phyloP scores from a whole-genome alignment of 2,113 vertebrate genomes.

The Sterna hirundo region DNA sequence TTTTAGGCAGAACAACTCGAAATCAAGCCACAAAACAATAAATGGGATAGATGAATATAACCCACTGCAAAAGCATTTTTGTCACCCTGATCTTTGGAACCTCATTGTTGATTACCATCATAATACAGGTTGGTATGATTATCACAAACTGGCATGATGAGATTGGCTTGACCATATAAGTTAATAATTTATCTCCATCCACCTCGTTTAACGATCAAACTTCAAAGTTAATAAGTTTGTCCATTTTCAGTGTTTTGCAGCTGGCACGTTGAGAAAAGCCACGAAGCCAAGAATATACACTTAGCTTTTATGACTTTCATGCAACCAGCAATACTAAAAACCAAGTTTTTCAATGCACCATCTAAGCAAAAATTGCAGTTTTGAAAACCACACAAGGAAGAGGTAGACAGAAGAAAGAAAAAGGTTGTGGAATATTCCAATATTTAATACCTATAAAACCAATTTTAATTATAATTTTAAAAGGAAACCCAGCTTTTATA shows the following conservation, averaged over 20 bases:
- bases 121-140: neutral
- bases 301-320: neutral
- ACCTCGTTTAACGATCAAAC: slow-evolving; percentile 32
- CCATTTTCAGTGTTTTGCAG: neutral
- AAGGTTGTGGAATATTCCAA: neutral
- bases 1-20: neutral
- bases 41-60: neutral
- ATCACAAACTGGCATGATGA: neutral
- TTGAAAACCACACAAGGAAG: neutral
- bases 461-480: neutral
- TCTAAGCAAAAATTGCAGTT: neutral
- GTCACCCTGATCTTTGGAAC: slow-evolving; percentile 29
- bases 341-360: neutral
- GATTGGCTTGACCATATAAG: neutral
- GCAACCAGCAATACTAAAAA: neutral
- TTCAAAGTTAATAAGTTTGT: neutral
- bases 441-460: neutral
- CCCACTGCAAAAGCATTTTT: neutral
- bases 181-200: slow-evolving; percentile 58
- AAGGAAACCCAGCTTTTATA: neutral
- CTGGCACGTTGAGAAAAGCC: neutral
- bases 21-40: neutral
- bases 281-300: neutral
- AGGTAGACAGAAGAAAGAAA: neutral
- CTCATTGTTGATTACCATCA: neutral